Conservation (phyloP, 2,888 invertebrate genomes). For the Carabus problematicus region DNA sequence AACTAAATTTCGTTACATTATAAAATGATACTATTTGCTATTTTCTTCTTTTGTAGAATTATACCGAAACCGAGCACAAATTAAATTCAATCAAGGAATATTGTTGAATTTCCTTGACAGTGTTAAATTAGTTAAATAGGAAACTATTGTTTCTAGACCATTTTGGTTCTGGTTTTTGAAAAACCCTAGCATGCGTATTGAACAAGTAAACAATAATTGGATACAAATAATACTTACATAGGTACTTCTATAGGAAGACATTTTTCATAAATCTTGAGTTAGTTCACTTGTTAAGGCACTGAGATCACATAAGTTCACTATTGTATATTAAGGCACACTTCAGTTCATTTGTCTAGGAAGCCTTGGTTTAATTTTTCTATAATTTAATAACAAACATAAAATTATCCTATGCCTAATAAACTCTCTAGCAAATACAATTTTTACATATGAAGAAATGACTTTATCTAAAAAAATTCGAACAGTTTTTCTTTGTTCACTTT, state of each 20-base stretch:
- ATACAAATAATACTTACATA: conserved; percentile 27
- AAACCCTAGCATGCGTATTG: not conserved
- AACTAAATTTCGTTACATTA: too few species aligned
- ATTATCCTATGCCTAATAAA: too few species aligned
- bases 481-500: not conserved
- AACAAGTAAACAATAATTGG: not conserved
- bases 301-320: not conserved
- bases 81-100: conserved; percentile 4
- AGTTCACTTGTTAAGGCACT: not conserved
- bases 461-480: too few species aligned
- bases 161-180: not conserved
- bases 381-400: too few species aligned
- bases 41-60: not conserved
- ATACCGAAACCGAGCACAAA: not conserved
- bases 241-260: conserved; percentile 34
- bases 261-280: conserved; percentile 13
- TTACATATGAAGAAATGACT: too few species aligned
- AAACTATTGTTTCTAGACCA: not conserved
- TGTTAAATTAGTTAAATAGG: too few species aligned
- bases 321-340: too few species aligned
- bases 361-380: too few species aligned
- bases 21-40: not conserved
- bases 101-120: not conserved
- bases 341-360: too few species aligned
- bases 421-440: too few species aligned